Conservation (phyloP, 1,140 invertebrate genomes). For the Latrodectus geometricus region DNA sequence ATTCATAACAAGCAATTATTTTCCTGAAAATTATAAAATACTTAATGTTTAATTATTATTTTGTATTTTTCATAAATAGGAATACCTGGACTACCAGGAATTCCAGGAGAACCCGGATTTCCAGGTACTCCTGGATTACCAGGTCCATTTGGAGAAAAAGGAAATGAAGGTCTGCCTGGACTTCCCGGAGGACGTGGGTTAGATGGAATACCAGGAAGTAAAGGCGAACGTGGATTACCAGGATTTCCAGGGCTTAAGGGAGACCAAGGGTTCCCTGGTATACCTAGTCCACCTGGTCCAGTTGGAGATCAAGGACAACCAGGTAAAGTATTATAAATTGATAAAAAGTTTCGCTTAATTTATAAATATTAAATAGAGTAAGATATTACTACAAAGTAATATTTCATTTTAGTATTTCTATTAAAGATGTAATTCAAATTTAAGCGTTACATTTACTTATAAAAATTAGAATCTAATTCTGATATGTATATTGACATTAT, state of each 20-base stretch:
- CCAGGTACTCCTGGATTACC: conserved; percentile 72
- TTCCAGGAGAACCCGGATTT: conserved; percentile 70
- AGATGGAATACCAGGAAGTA: conserved; percentile 76
- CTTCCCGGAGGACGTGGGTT: conserved; percentile 75
- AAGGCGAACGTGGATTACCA: conserved; percentile 71
- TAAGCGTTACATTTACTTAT: too few relatives aligned
- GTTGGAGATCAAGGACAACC: conserved; percentile 64
- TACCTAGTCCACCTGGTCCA: conserved; percentile 61
- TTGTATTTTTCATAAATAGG: conserved; percentile 26
- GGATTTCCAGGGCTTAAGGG: conserved; percentile 72
- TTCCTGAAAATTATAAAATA: too few relatives aligned
- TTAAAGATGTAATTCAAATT: too few relatives aligned
- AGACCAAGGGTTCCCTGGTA: conserved; percentile 57
- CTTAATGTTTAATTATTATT: too few relatives aligned
- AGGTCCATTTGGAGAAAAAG: conserved; percentile 72
- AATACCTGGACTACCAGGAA: conserved; percentile 41
- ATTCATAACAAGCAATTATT: too few relatives aligned
- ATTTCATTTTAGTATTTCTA: too few relatives aligned
- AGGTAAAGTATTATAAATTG: conserved; percentile 66
- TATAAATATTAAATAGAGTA: too few relatives aligned
- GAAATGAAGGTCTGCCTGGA: conserved; percentile 74
- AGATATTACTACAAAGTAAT: too few relatives aligned
- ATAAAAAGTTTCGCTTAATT: too few relatives aligned
- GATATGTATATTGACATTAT: too few relatives aligned
- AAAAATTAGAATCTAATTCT: too few relatives aligned